phyloP scores from a whole-genome alignment of 37 sponge, comb jelly and placozoan species.

The Tethya wilhelma region DNA sequence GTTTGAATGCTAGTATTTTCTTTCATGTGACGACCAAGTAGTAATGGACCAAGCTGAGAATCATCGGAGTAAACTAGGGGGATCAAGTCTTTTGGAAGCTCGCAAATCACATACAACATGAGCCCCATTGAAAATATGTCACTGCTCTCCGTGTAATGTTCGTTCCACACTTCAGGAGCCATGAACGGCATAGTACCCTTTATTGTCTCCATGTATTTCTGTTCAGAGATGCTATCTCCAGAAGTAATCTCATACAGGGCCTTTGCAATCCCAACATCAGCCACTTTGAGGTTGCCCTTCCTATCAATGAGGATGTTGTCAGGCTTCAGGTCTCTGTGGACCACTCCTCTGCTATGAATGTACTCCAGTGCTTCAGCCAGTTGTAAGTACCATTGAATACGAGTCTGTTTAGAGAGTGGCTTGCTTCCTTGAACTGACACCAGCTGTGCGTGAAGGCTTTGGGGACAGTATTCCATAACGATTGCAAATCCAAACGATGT shows the following conservation, averaged over 20 bases:
- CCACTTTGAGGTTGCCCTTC: constrained; percentile 24
- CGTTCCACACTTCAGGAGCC: constrained; percentile 49
- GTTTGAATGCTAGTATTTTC: not conserved
- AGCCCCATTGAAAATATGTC: constrained; percentile 54
- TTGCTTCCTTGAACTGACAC: too few species aligned
- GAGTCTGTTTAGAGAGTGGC: not conserved
- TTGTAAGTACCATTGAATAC: constrained; percentile 30
- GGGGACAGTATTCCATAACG: constrained; percentile 34
- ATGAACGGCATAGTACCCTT: constrained; percentile 33
- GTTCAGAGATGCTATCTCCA: not conserved
- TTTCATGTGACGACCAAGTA: not conserved
- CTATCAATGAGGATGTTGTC: constrained; percentile 19
- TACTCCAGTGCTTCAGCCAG: constrained; percentile 25
- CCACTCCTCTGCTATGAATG: constrained; percentile 4
- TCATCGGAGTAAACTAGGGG: not conserved
- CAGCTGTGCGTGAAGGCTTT: constrained; percentile 28
- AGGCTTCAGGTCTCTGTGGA: constrained; percentile 25
- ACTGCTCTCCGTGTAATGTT: constrained; percentile 27
- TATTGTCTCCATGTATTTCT: constrained; percentile 33
- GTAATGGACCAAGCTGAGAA: not conserved
- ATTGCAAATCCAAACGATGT: constrained; percentile 12
- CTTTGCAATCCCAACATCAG: constrained; percentile 46
- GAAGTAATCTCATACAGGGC: not conserved
- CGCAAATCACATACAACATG: constrained; percentile 34
- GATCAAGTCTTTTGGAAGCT: constrained; percentile 11